Conservation (phyloP, 2,888 invertebrate genomes). For the Orchestes rusci region DNA sequence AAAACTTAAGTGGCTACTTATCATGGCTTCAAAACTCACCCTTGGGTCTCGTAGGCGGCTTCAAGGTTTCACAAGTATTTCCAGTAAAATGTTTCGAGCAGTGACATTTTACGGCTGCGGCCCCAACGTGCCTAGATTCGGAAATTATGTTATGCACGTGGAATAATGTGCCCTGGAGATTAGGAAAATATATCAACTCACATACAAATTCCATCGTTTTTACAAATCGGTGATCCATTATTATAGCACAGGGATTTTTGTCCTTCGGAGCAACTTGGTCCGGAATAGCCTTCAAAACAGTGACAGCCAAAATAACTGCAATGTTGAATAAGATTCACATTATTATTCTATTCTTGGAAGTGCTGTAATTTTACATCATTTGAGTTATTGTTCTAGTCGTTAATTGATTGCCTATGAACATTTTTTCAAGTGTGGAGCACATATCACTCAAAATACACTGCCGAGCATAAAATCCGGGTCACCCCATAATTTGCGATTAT, state of each 20-base stretch:
- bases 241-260: constrained; percentile 62
- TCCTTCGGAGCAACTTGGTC: constrained; percentile 71
- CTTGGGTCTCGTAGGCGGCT: too few relatives aligned
- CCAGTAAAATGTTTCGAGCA: constrained; percentile 63
- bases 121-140: constrained; percentile 73
- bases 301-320: constrained; percentile 69
- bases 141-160: too few relatives aligned
- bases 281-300: constrained; percentile 76
- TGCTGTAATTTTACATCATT: too few relatives aligned
- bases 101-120: constrained; percentile 65
- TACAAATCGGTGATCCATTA: constrained; percentile 58
- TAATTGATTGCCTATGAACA: too few relatives aligned
- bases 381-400: too few relatives aligned
- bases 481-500: too few relatives aligned
- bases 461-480: too few relatives aligned
- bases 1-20: neutral
- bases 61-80: constrained; percentile 62
- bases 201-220: constrained; percentile 82
- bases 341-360: too few relatives aligned
- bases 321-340: constrained; percentile 29
- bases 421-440: too few relatives aligned
- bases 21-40: neutral
- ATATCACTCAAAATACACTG: too few relatives aligned
- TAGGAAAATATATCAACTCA: constrained; percentile 46
- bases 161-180: too few relatives aligned